These are phyloP conservation scores for Eupleurogrammus muticus DNA, from an alignment of 2,797 vertebrate genomes.

Conservation along the genomic window DNA sequence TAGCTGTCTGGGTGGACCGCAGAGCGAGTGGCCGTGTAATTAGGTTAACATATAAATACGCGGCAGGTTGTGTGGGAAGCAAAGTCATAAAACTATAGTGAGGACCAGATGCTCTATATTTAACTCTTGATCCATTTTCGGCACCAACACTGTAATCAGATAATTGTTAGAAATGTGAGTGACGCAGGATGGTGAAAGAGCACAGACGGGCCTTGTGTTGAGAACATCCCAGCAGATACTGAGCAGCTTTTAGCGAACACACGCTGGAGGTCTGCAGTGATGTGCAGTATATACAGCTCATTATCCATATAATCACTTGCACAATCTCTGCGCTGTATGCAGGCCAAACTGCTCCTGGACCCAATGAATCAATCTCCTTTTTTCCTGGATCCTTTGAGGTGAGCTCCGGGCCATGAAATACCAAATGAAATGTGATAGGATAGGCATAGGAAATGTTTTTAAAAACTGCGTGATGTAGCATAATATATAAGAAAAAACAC, in stretches of 20 bases:
- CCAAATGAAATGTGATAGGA: not conserved
- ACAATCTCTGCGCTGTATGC: not conserved
- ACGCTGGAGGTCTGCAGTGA: not conserved
- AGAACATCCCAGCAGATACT: slow-evolving; percentile 20
- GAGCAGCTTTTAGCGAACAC: slow-evolving; percentile 5
- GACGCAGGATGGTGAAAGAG: slow-evolving; percentile 65
- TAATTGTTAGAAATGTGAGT: slow-evolving; percentile 80
- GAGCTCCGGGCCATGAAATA: not conserved
- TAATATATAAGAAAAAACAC: no score
- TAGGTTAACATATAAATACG: slow-evolving; percentile 84
- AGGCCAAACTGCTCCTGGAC: not conserved
- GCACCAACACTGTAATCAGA: slow-evolving; percentile 78
- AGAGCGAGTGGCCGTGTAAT: slow-evolving; percentile 82
- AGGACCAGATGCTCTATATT: slow-evolving; percentile 84
- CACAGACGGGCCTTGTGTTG: slow-evolving; percentile 51
- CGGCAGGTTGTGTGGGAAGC: slow-evolving; percentile 81
- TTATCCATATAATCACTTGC: not conserved
- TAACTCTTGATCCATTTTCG: slow-evolving; percentile 78
- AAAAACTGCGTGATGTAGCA: no score
- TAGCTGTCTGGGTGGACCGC: slow-evolving; percentile 79
- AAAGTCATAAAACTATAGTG: slow-evolving; percentile 78
- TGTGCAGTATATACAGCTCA: not conserved
- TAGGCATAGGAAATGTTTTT: not conserved
- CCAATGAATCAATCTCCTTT: not conserved
- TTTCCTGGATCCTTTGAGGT: not conserved